Conservation (phyloP, 1,140 invertebrate genomes). For the Drosophila pseudoananassae region DNA sequence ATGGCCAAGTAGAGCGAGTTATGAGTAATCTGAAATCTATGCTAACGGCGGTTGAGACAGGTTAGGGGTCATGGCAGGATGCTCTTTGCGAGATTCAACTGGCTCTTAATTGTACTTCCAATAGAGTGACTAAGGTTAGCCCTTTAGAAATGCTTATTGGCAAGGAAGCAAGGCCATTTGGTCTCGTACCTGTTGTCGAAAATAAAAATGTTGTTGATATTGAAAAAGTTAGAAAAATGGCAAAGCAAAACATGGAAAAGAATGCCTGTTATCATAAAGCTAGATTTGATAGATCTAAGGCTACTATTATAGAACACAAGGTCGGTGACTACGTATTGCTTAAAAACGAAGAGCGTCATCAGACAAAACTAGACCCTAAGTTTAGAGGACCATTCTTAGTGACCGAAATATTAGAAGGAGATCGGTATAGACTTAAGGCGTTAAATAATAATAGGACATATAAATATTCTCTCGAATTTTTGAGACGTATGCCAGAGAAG, state of each 20-base stretch:
- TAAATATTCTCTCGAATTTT: too few species aligned
- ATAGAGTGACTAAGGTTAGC: constrained; percentile 56
- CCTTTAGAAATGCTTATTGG: constrained; percentile 38
- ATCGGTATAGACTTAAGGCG: too few species aligned
- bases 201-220: constrained; percentile 11
- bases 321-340: constrained; percentile 1
- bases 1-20: constrained; percentile 5
- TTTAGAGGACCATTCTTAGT: too few species aligned
- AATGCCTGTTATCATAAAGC: not conserved
- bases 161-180: constrained; percentile 23
- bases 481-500: not conserved
- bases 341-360: not conserved
- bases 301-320: constrained; percentile 4
- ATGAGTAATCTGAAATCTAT: constrained; percentile 47
- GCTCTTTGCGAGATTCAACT: constrained; percentile 41
- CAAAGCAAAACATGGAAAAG: constrained; percentile 9
- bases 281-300: constrained; percentile 18
- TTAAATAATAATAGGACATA: too few species aligned
- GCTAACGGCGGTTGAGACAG: constrained; percentile 31
- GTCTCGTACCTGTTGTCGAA: constrained; percentile 11
- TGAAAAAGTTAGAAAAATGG: not conserved
- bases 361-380: too few species aligned
- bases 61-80: constrained; percentile 9
- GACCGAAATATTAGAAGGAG: too few species aligned
- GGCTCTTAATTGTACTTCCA: constrained; percentile 68